Percentiles rank a stretch among this genome's conserved stretches.
These are phyloP conservation scores for Morpho helenor DNA, from an alignment of 2,888 invertebrate genomes.

Conservation along the genomic window DNA sequence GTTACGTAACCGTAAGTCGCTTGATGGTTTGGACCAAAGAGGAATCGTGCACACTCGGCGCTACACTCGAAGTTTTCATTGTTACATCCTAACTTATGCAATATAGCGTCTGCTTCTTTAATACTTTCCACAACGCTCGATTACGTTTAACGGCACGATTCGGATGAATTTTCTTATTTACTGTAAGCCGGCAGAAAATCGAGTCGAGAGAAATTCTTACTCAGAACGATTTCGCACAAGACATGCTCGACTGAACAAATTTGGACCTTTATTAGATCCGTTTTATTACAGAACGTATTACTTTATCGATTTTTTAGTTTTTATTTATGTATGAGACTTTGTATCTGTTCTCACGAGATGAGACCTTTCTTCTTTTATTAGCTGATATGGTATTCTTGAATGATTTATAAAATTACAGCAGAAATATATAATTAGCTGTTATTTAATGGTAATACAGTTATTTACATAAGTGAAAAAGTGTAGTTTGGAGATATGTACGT, in stretches of 20 bases:
- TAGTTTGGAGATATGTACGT: too few relatives aligned
- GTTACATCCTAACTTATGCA: constrained; percentile 77
- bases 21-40: constrained; percentile 56
- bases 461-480: too few relatives aligned
- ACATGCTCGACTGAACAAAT: constrained; percentile 56
- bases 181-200: constrained; percentile 68
- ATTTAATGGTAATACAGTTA: too few relatives aligned
- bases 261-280: constrained; percentile 37
- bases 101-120: constrained; percentile 75
- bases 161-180: constrained; percentile 76
- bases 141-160: constrained; percentile 74
- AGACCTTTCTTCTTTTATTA: too few relatives aligned
- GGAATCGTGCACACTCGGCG: constrained; percentile 70
- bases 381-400: too few relatives aligned
- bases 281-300: constrained; percentile 30
- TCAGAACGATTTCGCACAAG: constrained; percentile 57
- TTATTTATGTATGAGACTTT: neutral
- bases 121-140: constrained; percentile 77
- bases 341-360: too few relatives aligned
- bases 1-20: constrained; percentile 30
- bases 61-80: constrained; percentile 72
- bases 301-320: constrained; percentile 11
- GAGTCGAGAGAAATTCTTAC: constrained; percentile 32
- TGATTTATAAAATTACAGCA: too few relatives aligned
- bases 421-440: too few relatives aligned